Evolutionary conservation across 2,888 invertebrate species (phyloP).

Genomic region (Phlogophora meticulosa): DNA sequence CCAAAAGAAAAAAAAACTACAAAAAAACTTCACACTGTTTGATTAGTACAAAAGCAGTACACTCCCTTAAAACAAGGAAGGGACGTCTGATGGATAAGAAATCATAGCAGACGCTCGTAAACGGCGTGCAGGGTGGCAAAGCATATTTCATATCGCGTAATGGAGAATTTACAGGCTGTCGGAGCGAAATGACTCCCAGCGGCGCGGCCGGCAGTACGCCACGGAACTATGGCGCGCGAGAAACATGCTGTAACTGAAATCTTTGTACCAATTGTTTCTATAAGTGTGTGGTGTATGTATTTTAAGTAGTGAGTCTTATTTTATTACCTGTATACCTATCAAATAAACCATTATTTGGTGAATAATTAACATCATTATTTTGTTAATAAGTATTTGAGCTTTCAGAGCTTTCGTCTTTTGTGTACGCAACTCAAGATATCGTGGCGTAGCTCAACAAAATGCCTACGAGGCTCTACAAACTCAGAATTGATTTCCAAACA

Average conservation of each 20-base stretch:
- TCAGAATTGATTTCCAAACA: neutral
- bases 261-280: conserved; percentile 32
- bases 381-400: neutral
- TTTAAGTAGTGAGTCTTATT: conserved; percentile 5
- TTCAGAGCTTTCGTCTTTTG: neutral
- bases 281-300: neutral
- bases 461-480: neutral
- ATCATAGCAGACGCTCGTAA: conserved; percentile 81
- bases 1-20: neutral
- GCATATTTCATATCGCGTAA: conserved; percentile 91
- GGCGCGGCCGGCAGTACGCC: conserved; percentile 80
- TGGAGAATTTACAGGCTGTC: conserved; percentile 91
- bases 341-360: neutral
- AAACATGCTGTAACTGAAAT: conserved; percentile 71
- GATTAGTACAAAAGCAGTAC: conserved; percentile 61
- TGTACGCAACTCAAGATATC: neutral
- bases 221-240: conserved; percentile 57
- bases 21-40: conserved; percentile 33
- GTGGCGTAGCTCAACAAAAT: neutral
- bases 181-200: conserved; percentile 89
- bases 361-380: neutral
- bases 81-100: conserved; percentile 74
- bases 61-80: conserved; percentile 66
- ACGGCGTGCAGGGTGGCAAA: conserved; percentile 77
- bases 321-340: neutral